Conservation (phyloP, 2,113 vertebrate species). For the Dicaeum eximium region DNA sequence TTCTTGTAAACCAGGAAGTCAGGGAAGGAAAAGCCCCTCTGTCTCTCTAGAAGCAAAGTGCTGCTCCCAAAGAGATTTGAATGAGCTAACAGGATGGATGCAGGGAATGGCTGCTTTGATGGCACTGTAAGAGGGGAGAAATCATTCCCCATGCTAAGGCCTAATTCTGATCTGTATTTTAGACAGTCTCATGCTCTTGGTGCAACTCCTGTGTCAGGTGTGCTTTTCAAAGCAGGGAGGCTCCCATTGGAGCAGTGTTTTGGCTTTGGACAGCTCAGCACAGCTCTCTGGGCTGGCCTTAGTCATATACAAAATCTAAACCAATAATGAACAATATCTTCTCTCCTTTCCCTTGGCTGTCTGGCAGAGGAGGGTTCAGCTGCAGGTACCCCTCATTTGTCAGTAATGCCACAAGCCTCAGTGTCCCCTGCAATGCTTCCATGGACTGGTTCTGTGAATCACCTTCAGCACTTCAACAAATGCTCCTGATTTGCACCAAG, state of each 20-base stretch:
- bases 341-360: rapidly evolving
- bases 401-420: neutral
- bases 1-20: neutral
- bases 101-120: neutral
- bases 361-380: neutral
- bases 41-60: neutral
- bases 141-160: neutral
- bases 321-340: neutral
- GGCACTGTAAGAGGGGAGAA: neutral
- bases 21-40: neutral
- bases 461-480: neutral
- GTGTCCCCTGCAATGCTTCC: neutral
- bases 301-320: neutral
- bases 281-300: neutral
- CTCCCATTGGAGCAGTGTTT: neutral
- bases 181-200: neutral
- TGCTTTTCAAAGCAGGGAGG: neutral
- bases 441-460: neutral
- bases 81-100: neutral
- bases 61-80: neutral
- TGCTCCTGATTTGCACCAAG: rapidly evolving
- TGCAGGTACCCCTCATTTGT: neutral
- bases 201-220: neutral
- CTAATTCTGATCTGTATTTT: neutral
- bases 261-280: neutral